Conservation (phyloP, 2,797 vertebrate genomes). For the Eleutherodactylus coqui region DNA sequence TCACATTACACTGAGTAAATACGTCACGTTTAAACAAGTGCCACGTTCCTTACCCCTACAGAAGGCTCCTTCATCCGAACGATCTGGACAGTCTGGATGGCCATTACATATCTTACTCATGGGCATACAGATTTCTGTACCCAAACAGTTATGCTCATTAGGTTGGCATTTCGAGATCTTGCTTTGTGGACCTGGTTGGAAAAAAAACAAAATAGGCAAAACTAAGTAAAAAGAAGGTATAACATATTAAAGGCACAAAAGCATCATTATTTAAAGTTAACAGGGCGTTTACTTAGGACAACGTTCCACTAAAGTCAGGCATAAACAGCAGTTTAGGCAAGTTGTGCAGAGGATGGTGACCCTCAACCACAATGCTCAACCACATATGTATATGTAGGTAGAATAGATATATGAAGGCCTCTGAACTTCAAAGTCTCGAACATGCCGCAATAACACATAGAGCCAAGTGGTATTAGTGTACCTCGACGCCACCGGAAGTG, state of each 20-base stretch:
- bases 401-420: too few relatives aligned
- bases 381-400: too few relatives aligned
- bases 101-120: constrained; percentile 92
- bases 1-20: too few relatives aligned
- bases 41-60: constrained; percentile 83
- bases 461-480: too few relatives aligned
- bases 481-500: too few relatives aligned
- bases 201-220: neutral
- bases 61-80: constrained; percentile 90
- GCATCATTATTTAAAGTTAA: too few relatives aligned
- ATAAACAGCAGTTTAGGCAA: neutral
- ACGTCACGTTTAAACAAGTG: too few relatives aligned
- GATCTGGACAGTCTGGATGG: constrained; percentile 85
- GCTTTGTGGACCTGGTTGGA: constrained; percentile 86
- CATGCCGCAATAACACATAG: too few relatives aligned
- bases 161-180: constrained; percentile 89
- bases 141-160: constrained; percentile 90
- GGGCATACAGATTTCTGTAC: constrained; percentile 87
- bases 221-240: neutral
- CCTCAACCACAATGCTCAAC: too few relatives aligned
- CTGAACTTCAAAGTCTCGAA: too few relatives aligned
- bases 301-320: neutral
- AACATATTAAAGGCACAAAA: neutral
- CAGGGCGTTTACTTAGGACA: too few relatives aligned
- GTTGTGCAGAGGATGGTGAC: too few relatives aligned